Conservation (phyloP, 2,888 invertebrate species). For the Nymphalis polychloros region DNA sequence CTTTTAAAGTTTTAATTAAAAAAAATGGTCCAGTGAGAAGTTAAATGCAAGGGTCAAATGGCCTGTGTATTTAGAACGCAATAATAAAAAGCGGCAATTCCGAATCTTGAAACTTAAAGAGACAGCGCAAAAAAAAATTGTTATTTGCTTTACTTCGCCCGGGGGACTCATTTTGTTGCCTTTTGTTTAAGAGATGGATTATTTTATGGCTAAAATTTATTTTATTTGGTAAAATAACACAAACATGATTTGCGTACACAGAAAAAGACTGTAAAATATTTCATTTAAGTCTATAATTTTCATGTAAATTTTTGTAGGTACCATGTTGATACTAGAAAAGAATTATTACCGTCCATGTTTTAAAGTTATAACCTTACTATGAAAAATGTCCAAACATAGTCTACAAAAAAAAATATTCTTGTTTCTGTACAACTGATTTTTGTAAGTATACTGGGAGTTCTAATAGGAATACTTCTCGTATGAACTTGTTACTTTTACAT, state of each 20-base stretch:
- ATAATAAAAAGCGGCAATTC: constrained; percentile 36
- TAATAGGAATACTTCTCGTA: too few relatives aligned
- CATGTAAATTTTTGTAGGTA: background rate
- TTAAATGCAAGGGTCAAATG: constrained; percentile 17
- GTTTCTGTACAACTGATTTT: too few relatives aligned
- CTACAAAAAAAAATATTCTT: too few relatives aligned
- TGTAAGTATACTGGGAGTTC: too few relatives aligned
- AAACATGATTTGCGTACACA: constrained; percentile 16
- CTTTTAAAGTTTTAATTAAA: constrained; percentile 6
- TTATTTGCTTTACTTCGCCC: constrained; percentile 29
- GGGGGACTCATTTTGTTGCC: constrained; percentile 28
- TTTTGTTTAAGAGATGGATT: constrained; percentile 34
- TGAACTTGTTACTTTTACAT: too few relatives aligned
- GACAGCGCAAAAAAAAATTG: constrained; percentile 33
- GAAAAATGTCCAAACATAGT: too few relatives aligned
- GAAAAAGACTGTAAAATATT: background rate
- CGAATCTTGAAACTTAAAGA: constrained; percentile 33
- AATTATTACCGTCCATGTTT: too few relatives aligned
- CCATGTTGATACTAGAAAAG: too few relatives aligned
- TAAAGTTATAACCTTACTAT: too few relatives aligned
- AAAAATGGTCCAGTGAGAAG: constrained; percentile 17
- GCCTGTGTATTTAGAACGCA: constrained; percentile 32
- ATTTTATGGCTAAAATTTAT: constrained; percentile 21
- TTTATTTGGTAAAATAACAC: constrained; percentile 16
- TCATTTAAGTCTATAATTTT: background rate